Evolutionary conservation across 2,888 invertebrate genomes (phyloP), one percentile per base, ranked within the genome.

Genomic region (Odontocolon sp.): DNA sequence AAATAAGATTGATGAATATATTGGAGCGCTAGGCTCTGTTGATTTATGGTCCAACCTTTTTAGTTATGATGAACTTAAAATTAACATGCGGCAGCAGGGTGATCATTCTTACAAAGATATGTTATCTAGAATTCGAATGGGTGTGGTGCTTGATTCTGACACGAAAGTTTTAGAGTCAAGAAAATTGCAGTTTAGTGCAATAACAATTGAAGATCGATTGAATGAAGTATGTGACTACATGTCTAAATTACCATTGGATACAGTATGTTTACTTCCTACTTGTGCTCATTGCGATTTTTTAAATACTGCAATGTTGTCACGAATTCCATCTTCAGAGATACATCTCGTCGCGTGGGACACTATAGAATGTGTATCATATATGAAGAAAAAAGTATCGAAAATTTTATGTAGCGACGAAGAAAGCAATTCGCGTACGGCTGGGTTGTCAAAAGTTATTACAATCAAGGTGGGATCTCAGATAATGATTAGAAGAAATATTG

Each of bases 181-280:
- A 8, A 31, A 31, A 11, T 9, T 56, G 33, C 33, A 33, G n/a
- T 56, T 31, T 31, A 9, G 4, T 5, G 21, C 28, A 9, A 11
- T 33, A 21, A 14, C 21, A 6, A 11, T 40, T 31, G 68, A 75
- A 38, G 64, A 59, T 8, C 75, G 78, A 54, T 69, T 82, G 40
- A 5, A 47, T 28, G 78, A 83, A 71, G 67, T 84, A 47, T 81
- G 79, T 31, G 42, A 82, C 70, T 75, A 71, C 33, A 80, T 84
- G 16, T 70, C 42, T 33, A 64, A 67, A 11, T 71, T 86, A 52
- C 81, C 85, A 16, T 11, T 57, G 11, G 81, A 83, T 78, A 78
- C 85, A 9, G 80, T 87, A 66, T 87, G 83, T 61, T 80, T 86
- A 69, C 76, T 87, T 47, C 82, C 85, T 4, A 86, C 84, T 4